Conservation (phyloP, 1,140 invertebrate genomes). For the Leptopilina clavipes region DNA sequence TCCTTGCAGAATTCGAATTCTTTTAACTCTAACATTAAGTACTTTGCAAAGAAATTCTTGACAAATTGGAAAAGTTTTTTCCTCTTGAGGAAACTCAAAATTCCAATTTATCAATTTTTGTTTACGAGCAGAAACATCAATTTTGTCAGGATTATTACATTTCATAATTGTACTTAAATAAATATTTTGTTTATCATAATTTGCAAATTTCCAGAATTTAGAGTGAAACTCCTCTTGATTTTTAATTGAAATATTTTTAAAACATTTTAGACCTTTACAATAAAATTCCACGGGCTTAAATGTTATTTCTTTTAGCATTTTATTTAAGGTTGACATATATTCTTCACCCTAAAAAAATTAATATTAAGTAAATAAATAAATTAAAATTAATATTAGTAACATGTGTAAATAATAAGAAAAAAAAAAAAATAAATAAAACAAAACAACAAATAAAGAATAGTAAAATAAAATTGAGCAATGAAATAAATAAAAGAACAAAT, state of each 20-base stretch:
- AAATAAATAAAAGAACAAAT: too few species aligned
- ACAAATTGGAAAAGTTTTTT: slow-evolving; percentile 33
- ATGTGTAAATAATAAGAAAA: too few species aligned
- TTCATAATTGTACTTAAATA: not conserved
- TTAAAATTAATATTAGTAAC: too few species aligned
- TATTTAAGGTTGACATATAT: too few species aligned
- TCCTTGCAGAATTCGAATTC: not conserved
- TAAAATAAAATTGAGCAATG: too few species aligned
- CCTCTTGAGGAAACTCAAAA: not conserved
- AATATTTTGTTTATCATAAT: slow-evolving; percentile 34
- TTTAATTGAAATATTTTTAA: not conserved
- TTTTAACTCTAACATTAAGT: not conserved
- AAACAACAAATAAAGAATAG: too few species aligned
- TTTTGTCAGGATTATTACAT: not conserved
- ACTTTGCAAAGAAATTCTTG: slow-evolving; percentile 8
- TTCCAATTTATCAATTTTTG: not conserved
- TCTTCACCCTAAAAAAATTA: too few species aligned
- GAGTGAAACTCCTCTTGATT: slow-evolving; percentile 25
- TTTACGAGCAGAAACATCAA: not conserved
- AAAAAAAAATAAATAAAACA: too few species aligned
- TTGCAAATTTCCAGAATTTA: slow-evolving; percentile 28
- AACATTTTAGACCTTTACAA: slow-evolving; percentile 32
- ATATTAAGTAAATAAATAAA: too few species aligned
- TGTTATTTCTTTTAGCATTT: not conserved
- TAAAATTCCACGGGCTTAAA: not conserved